Evolutionary conservation across 92 coral and sea anemone species (phyloP), one percentile per base, ranked within the genome.

Genomic region (Porites divaricata): DNA sequence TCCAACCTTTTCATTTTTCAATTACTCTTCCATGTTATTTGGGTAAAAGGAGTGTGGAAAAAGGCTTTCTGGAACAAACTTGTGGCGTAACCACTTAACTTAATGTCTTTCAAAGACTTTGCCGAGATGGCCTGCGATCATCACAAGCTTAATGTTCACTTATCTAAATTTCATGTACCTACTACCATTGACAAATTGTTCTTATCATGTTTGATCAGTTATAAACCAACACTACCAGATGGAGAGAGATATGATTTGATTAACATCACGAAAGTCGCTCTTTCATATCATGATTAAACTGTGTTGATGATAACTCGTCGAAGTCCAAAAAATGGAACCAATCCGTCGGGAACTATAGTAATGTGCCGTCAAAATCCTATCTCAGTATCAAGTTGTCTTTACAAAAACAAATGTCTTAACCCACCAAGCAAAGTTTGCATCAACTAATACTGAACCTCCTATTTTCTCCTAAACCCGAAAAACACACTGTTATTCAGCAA

Each of bases 181-280:
- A 65, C 5, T 10, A n/a, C 8, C 0, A 54, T 10, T 24, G 56
- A 26, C 20, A 58, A 75, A 28, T 12, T 75, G 4, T 9, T 8
- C 14, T 58, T 75, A 75, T 58, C 67, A 2, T 16, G 3, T 3
- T 75, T 63, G 35, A 24, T 75, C 79, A 56, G 24, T 61, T 61
- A 19, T 61, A 57, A 56, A 54, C 23, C 67, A n/a, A 23, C 17
- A 66, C 26, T 75, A 75, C 14, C 51, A 23, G 50, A 11, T 13
- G 25, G 26, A 22, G 25, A 16, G 19, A 77, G 81, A 77, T 77
- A 77, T 62, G 45, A 21, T 74, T 74, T 16, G 6, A 28, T 77
- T 77, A 24, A 45, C 70, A 26, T 67, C 7, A 76, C 8, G 11
- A 9, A 9, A 0, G 81, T 19, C 1, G n/a, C 54, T 62, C 63